Conservation (phyloP, 2,888 invertebrate genomes). For the Charanyca ferruginea region DNA sequence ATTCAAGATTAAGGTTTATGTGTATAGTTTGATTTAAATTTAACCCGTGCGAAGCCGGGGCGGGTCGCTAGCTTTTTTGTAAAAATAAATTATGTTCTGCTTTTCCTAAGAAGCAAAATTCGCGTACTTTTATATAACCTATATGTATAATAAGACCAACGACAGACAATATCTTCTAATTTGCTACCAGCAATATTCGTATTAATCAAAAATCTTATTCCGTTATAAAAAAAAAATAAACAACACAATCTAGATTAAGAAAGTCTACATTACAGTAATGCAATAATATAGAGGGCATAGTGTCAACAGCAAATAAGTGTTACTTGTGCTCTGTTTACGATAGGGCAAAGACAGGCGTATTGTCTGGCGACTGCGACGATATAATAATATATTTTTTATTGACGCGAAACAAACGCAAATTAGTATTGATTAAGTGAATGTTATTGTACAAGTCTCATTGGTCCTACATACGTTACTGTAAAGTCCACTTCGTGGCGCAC, state of each 20-base stretch:
- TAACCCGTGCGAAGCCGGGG: too few species aligned
- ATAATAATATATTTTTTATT: constrained; percentile 10
- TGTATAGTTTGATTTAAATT: too few species aligned
- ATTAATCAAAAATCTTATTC: constrained; percentile 10
- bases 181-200: constrained; percentile 7
- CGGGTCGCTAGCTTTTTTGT: too few species aligned
- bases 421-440: neutral
- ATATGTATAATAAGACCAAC: constrained; percentile 14
- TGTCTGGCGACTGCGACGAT: constrained; percentile 16
- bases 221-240: constrained; percentile 38
- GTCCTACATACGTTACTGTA: neutral
- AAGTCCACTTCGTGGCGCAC: neutral
- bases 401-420: neutral
- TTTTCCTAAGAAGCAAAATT: neutral
- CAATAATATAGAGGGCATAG: constrained; percentile 37
- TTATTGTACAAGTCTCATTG: neutral
- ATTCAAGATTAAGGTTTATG: too few species aligned
- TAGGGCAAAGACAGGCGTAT: constrained; percentile 14
- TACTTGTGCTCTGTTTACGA: constrained; percentile 29
- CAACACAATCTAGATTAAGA: constrained; percentile 7
- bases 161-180: constrained; percentile 27
- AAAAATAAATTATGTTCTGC: neutral
- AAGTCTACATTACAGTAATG: constrained; percentile 1
- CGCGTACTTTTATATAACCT: constrained; percentile 14
- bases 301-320: constrained; percentile 32